Conservation (phyloP, 2,113 vertebrate species). For the Anseranas semipalmata region DNA sequence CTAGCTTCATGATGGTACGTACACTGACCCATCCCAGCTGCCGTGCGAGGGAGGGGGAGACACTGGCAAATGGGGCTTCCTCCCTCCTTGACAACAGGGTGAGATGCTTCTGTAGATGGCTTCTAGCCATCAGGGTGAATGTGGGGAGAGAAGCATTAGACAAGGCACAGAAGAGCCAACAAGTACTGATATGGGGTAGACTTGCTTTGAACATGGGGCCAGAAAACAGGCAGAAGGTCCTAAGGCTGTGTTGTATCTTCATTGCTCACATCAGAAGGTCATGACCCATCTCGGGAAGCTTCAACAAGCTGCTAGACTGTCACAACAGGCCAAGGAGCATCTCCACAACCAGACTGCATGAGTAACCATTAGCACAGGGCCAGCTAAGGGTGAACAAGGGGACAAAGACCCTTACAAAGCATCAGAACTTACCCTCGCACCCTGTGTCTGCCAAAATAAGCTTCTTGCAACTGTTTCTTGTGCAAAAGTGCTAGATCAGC, state of each 20-base stretch:
- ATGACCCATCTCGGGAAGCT: neutral
- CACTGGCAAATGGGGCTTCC: neutral
- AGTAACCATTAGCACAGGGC: neutral
- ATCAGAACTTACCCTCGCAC: neutral
- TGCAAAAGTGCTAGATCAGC: neutral
- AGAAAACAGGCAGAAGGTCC: neutral
- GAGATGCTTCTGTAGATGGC: neutral
- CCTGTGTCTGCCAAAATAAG: neutral
- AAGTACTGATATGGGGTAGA: neutral
- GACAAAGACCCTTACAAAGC: too few relatives aligned
- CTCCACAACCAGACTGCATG: neutral
- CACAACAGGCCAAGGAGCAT: neutral
- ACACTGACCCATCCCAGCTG: neutral
- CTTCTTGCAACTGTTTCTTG: neutral
- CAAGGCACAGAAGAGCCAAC: neutral
- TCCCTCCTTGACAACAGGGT: neutral
- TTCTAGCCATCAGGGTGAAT: neutral
- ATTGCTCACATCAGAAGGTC: neutral
- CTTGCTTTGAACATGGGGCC: neutral
- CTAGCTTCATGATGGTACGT: conserved; percentile 82
- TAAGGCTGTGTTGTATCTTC: neutral
- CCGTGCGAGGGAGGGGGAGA: neutral
- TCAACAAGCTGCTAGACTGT: neutral
- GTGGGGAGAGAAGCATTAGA: neutral
- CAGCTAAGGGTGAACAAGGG: neutral